Conservation (phyloP, 2,888 invertebrate genomes). For the Cephus spinipes region DNA sequence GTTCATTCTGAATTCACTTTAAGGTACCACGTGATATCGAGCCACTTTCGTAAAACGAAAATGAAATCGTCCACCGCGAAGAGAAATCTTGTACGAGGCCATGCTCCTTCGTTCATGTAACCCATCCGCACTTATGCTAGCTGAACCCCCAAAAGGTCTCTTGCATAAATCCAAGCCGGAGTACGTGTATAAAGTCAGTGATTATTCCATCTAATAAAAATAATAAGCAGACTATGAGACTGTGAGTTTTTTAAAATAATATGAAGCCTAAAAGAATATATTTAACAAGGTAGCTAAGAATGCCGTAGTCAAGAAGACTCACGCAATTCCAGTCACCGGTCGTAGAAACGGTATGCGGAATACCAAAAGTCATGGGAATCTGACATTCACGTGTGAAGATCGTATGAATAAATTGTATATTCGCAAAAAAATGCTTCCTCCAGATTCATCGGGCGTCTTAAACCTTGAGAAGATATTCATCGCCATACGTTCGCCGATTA, state of each 20-base stretch:
- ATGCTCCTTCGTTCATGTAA: background rate
- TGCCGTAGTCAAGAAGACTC: background rate
- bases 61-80: background rate
- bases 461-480: background rate
- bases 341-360: background rate
- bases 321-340: background rate
- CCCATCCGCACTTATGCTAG: background rate
- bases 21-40: background rate
- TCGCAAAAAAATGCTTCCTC: background rate
- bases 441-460: background rate
- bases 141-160: background rate
- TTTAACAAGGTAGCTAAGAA: background rate
- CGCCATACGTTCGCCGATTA: background rate
- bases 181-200: background rate
- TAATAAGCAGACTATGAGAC: background rate
- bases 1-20: background rate
- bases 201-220: background rate
- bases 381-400: background rate
- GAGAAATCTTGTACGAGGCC: background rate
- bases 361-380: background rate
- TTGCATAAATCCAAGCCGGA: background rate
- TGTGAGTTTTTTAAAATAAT: background rate
- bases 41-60: background rate
- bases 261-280: background rate
- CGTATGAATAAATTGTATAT: background rate